phyloP scores from a whole-genome alignment of 2,113 vertebrate species.

The Prionailurus viverrinus region DNA sequence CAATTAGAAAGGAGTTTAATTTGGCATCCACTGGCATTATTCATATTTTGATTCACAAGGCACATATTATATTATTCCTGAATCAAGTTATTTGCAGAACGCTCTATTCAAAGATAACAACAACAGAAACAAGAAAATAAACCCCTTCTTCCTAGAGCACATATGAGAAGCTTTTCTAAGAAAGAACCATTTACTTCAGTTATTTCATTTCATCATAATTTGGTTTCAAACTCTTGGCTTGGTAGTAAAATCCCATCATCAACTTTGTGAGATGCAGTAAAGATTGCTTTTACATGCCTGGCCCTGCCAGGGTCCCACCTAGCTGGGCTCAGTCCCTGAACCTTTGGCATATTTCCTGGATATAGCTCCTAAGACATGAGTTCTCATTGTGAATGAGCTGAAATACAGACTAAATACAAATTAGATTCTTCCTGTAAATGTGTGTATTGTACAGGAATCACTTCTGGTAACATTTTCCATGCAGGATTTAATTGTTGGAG shows the following conservation, averaged over 20 bases:
- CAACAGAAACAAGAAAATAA: not conserved
- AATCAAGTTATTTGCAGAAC: not conserved
- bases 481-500: slow-evolving; percentile 59
- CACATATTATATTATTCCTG: not conserved
- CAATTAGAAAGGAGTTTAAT: slow-evolving; percentile 36
- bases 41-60: slow-evolving; percentile 18
- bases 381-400: slow-evolving; percentile 57
- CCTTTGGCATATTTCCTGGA: not conserved
- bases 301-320: not conserved
- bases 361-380: not conserved
- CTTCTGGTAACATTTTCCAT: slow-evolving; percentile 57
- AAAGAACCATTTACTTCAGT: not conserved
- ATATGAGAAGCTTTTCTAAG: not conserved
- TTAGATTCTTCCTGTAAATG: slow-evolving; percentile 63
- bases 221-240: slow-evolving; percentile 39
- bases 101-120: slow-evolving; percentile 21
- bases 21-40: not conserved
- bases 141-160: not conserved
- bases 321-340: not conserved
- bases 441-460: slow-evolving; percentile 42
- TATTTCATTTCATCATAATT: slow-evolving; percentile 44
- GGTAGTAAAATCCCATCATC: slow-evolving; percentile 5
- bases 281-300: not conserved
- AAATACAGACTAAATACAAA: slow-evolving; percentile 66
- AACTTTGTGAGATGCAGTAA: not conserved